These are phyloP conservation scores for Himalopsyche tibetana DNA, from an alignment of 2,888 invertebrate species.

Conservation along the genomic window DNA sequence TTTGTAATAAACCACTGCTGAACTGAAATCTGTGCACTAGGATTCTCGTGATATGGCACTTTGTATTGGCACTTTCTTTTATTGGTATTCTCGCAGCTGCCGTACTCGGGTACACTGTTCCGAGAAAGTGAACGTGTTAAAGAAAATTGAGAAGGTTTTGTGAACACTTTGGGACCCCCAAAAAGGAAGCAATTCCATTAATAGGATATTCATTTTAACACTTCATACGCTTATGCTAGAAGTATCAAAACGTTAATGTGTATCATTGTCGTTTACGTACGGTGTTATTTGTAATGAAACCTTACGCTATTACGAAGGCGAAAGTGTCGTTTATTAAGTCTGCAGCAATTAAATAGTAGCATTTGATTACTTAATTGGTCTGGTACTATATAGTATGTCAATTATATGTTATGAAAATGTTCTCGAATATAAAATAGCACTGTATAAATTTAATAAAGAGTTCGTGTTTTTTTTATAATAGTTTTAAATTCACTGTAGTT, in stretches of 20 bases:
- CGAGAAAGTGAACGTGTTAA: slow-evolving; percentile 2
- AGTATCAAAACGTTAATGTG: slow-evolving; percentile 7
- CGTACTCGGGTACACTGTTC: neutral
- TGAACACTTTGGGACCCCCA: slow-evolving; percentile 11
- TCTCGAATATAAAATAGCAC: too few species aligned
- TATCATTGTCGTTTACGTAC: neutral
- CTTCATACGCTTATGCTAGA: neutral
- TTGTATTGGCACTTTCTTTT: slow-evolving; percentile 34
- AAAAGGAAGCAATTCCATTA: slow-evolving; percentile 13
- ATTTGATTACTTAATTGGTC: too few species aligned
- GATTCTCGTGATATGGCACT: neutral
- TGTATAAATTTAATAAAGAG: too few species aligned
- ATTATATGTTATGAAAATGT: too few species aligned
- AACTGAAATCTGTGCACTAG: slow-evolving; percentile 2
- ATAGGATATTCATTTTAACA: slow-evolving; percentile 21
- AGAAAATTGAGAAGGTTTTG: slow-evolving; percentile 34
- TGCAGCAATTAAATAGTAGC: too few species aligned
- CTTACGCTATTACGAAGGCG: neutral
- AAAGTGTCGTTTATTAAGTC: neutral
- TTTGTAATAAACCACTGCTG: neutral
- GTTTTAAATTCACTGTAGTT: too few species aligned
- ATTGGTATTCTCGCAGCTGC: slow-evolving; percentile 28
- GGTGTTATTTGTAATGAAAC: neutral
- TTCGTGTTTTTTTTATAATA: too few species aligned
- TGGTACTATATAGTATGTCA: too few species aligned